Base-by-base conservation (phyloP, 2,113 vertebrate species). In the Oreochromis spilurus region DNA sequence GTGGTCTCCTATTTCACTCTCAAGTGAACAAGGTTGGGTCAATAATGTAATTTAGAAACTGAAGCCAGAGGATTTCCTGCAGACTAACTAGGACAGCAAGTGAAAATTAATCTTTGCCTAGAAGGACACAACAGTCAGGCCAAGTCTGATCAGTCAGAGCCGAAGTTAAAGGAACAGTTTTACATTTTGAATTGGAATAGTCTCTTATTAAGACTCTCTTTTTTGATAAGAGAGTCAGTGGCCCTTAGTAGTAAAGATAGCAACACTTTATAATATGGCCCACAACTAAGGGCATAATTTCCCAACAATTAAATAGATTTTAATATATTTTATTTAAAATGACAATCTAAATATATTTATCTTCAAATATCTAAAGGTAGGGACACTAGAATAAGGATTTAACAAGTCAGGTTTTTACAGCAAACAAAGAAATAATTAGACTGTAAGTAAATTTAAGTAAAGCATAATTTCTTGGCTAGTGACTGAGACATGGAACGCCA, bases 1-100 rank as follows among this genome's bases (percentile, higher is more conserved):
- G 79, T 54, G 62, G 53, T 91, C 88, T 91, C 83, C 11, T 14
- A 16, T 94, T 94, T 95, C 91, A 88, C 62, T 83, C 88, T 85
- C 19, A 14, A 90, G 70, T 89, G 24, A 89, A 81, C 54, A 83
- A 88, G 79, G 58, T 79, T 17, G 21, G 40, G 52, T 65, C 79
- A 87, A 83, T 89, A 91, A 54, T 21, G 58, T 86, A 45, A 79
- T 53, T 75, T 70, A 82, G 79, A 81, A 90, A 80, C 62, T 84
- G 34, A 85, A 87, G 26, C 72, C 82, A 12, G 55, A 6, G 6
- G 34, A 72, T 81, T 40, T 62, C 29, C 24, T 10, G 9, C 62
- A 38, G 17, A 77, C 21, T 52, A 81, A 45, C 50, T 24, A 45
- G 38, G 50, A 48, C 45, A 52, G 34, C 2, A n/a, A 70, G 14